Conservation (phyloP, 2,113 vertebrate species). For the Calypte anna region DNA sequence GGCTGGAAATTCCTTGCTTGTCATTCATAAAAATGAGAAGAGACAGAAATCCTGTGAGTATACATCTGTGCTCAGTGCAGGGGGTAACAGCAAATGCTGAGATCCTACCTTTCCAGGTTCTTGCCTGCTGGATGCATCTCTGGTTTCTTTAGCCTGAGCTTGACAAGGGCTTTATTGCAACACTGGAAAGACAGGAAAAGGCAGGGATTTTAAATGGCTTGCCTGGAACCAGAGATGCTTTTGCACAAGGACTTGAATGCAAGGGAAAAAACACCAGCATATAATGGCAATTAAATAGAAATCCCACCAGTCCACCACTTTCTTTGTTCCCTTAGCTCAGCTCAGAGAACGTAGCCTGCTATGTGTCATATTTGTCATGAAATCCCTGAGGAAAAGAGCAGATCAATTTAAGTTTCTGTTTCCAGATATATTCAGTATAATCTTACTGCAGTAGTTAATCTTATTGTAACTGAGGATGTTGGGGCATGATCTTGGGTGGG, state of each 20-base stretch:
- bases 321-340: background rate
- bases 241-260: background rate
- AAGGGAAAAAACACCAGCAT: background rate
- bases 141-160: slow-evolving; percentile 70
- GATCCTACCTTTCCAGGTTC: background rate
- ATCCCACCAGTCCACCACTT: background rate
- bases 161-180: slow-evolving; percentile 59
- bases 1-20: background rate
- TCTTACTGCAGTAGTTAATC: background rate
- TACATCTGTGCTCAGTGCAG: background rate
- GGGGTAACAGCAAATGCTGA: background rate
- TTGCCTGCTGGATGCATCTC: background rate
- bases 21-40: background rate
- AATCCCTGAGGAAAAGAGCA: background rate
- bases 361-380: background rate
- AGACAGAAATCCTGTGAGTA: background rate
- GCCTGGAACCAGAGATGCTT: background rate
- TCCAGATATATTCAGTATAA: background rate
- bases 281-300: background rate
- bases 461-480: background rate
- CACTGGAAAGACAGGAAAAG: slow-evolving; percentile 35
- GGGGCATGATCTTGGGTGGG: background rate
- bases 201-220: background rate
- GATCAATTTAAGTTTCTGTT: background rate
- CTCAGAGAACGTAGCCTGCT: background rate